Evolutionary conservation across 1,140 invertebrate species (phyloP).

Genomic region (Galleria mellonella): DNA sequence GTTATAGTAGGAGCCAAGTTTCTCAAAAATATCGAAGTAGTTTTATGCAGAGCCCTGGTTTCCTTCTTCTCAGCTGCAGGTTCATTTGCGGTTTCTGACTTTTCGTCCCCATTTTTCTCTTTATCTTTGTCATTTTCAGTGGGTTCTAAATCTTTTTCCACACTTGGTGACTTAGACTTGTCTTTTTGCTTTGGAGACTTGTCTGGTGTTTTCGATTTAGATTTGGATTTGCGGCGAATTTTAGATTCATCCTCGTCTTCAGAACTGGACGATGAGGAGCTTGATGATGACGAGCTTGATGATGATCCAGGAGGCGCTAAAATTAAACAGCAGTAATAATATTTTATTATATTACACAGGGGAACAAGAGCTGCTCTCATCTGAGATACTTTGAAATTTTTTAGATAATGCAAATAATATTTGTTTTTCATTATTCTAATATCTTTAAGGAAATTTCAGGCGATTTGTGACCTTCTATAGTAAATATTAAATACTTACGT

Average conservation of each 20-base stretch:
- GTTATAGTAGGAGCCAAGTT: slow-evolving; percentile 97
- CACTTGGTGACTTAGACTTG: slow-evolving; percentile 46
- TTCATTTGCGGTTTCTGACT: slow-evolving; percentile 46
- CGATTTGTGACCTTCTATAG: too few species aligned
- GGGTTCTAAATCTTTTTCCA: slow-evolving; percentile 30
- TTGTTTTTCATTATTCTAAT: too few species aligned
- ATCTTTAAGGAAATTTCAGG: too few species aligned
- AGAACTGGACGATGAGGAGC: slow-evolving; percentile 61
- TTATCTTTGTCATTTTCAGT: slow-evolving; percentile 53
- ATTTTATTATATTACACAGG: too few species aligned
- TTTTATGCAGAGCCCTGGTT: slow-evolving; percentile 89
- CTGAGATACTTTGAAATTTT: too few species aligned
- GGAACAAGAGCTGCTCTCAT: too few species aligned
- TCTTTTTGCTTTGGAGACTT: slow-evolving; percentile 47
- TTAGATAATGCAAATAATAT: too few species aligned
- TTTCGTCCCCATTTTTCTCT: slow-evolving; percentile 65
- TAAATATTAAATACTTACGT: slow-evolving; percentile 28
- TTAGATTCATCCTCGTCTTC: slow-evolving; percentile 54
- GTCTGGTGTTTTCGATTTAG: slow-evolving; percentile 53
- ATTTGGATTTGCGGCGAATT: slow-evolving; percentile 55
- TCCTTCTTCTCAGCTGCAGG: slow-evolving; percentile 74
- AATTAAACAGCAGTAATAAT: slow-evolving; percentile 1
- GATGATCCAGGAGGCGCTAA: slow-evolving; percentile 64
- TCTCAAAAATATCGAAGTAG: slow-evolving; percentile 96
- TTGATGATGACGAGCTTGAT: slow-evolving; percentile 62